phyloP scores from a whole-genome alignment of 2,888 invertebrate genomes.

The Latrodectus hesperus region DNA sequence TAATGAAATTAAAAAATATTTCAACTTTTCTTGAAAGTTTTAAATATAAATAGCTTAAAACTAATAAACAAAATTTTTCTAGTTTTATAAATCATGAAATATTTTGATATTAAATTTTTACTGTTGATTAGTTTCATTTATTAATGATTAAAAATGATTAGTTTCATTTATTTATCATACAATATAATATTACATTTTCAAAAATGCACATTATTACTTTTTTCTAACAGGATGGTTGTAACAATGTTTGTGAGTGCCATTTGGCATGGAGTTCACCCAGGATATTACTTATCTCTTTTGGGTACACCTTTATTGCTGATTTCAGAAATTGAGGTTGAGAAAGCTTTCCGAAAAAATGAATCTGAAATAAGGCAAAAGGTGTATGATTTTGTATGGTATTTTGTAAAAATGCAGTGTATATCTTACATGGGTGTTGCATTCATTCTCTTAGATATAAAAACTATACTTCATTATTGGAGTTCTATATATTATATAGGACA shows the following conservation, averaged over 20 bases:
- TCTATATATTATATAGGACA: constrained; percentile 83
- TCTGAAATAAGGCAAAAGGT: constrained; percentile 76
- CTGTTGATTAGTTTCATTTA: no score
- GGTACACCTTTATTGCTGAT: constrained; percentile 90
- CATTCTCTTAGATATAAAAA: constrained; percentile 83
- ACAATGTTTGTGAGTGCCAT: constrained; percentile 91
- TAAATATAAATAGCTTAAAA: no score
- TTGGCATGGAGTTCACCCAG: constrained; percentile 96
- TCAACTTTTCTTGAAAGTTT: no score
- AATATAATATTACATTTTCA: no score
- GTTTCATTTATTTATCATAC: no score
- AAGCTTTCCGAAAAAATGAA: constrained; percentile 79
- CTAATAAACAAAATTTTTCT: no score
- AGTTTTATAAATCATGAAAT: no score
- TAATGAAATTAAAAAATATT: no score
- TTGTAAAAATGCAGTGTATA: constrained; percentile 88
- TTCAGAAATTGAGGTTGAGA: constrained; percentile 89
- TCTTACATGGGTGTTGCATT: constrained; percentile 94
- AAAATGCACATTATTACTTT: background rate
- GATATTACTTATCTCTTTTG: constrained; percentile 94
- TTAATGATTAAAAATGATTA: no score
- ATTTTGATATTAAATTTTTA: no score
- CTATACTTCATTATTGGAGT: constrained; percentile 81
- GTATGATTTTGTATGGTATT: constrained; percentile 84
- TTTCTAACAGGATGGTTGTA: constrained; percentile 78